Conservation (phyloP, 2,113 vertebrate genomes). For the Gopherus evgoodei region DNA sequence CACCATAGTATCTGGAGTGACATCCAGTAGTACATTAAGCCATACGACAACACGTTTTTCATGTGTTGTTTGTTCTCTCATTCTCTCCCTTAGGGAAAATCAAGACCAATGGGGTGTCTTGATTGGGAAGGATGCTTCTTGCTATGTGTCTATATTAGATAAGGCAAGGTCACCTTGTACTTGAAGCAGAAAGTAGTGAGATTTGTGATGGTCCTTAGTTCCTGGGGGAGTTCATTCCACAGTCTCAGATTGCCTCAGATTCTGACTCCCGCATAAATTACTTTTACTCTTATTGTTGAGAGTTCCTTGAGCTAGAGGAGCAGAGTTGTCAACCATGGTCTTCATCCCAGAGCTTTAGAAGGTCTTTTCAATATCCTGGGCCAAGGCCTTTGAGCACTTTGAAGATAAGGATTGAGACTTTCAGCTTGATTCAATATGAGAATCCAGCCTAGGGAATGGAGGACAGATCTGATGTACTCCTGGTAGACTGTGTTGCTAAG, state of each 20-base stretch:
- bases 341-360: background rate
- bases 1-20: background rate
- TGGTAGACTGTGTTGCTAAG: background rate
- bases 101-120: background rate
- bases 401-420: background rate
- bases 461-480: background rate
- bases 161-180: background rate
- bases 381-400: background rate
- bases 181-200: background rate
- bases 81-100: background rate
- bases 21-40: background rate
- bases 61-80: background rate
- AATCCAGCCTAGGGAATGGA: background rate
- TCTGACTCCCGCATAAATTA: background rate
- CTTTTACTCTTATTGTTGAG: background rate
- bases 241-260: background rate
- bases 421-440: background rate
- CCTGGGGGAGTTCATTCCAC: background rate
- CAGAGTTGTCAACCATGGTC: background rate
- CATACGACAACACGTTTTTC: background rate
- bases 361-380: background rate
- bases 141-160: background rate
- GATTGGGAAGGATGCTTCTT: background rate
- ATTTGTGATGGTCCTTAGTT: background rate
- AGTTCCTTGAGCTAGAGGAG: background rate